phyloP scores from a whole-genome alignment of 1,140 invertebrate species.

The Acromyrmex charruanus region DNA sequence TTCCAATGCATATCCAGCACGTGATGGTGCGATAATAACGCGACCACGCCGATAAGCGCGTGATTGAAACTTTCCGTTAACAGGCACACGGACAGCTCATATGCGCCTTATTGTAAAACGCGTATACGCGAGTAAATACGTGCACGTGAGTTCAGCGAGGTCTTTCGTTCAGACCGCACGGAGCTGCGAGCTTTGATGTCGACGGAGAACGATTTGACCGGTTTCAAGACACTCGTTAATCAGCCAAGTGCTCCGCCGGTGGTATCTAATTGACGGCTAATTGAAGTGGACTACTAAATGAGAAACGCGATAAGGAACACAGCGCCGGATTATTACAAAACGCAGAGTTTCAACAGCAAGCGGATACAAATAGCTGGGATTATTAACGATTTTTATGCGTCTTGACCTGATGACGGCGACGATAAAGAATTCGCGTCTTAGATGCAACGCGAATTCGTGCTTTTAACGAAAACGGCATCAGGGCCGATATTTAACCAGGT shows the following conservation, averaged over 20 bases:
- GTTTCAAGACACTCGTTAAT: slow-evolving; percentile 74
- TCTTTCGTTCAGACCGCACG: slow-evolving; percentile 56
- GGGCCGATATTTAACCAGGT: neutral
- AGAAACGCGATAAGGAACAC: slow-evolving; percentile 76
- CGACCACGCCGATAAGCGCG: slow-evolving; percentile 8
- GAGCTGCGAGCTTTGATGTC: slow-evolving; percentile 66
- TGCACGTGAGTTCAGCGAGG: slow-evolving; percentile 58
- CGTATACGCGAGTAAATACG: neutral
- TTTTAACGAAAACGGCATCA: slow-evolving; percentile 13
- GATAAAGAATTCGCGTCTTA: slow-evolving; percentile 46
- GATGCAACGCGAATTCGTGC: slow-evolving; percentile 18
- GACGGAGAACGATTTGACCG: slow-evolving; percentile 76
- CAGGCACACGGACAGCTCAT: neutral
- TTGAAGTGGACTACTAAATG: slow-evolving; percentile 76
- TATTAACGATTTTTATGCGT: slow-evolving; percentile 50
- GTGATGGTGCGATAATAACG: slow-evolving; percentile 51
- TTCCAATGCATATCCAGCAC: slow-evolving; percentile 10
- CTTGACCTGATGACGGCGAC: slow-evolving; percentile 46
- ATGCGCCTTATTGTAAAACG: slow-evolving; percentile 21
- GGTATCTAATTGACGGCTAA: slow-evolving; percentile 77
- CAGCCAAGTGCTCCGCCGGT: slow-evolving; percentile 65
- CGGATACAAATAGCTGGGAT: slow-evolving; percentile 62
- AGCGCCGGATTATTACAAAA: slow-evolving; percentile 73
- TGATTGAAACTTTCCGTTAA: slow-evolving; percentile 62
- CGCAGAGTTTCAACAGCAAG: slow-evolving; percentile 61